These are phyloP conservation scores for Drosophila kambysellisi DNA, from an alignment of 2,888 invertebrate genomes.

Conservation along the genomic window DNA sequence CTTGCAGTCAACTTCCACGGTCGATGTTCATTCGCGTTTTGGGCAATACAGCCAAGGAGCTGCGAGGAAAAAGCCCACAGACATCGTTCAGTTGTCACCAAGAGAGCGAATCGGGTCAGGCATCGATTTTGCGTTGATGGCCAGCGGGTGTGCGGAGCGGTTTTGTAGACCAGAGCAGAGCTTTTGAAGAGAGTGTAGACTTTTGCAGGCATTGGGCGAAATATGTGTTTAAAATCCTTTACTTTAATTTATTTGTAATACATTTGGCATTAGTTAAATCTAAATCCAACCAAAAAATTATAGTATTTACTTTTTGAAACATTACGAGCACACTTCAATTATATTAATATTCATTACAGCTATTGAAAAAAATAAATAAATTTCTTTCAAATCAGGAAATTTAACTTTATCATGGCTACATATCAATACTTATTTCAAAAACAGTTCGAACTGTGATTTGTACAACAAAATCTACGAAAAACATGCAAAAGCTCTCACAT, in stretches of 20 bases:
- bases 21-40: constrained; percentile 85
- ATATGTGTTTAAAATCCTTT: constrained; percentile 7
- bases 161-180: constrained; percentile 34
- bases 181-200: constrained; percentile 65
- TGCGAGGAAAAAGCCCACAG: constrained; percentile 78
- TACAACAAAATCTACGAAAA: neutral
- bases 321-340: neutral
- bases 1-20: constrained; percentile 84
- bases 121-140: constrained; percentile 69
- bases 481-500: neutral
- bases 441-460: neutral
- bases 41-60: constrained; percentile 76
- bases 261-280: neutral
- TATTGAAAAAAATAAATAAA: neutral
- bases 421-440: neutral
- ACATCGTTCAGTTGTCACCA: constrained; percentile 28
- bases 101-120: constrained; percentile 69
- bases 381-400: neutral
- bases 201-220: constrained; percentile 30
- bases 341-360: neutral
- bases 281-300: neutral
- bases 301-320: neutral
- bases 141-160: constrained; percentile 26
- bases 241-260: neutral
- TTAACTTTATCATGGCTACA: neutral